Conservation (phyloP, 2,797 vertebrate genomes). For the Takifugu ocellatus region DNA sequence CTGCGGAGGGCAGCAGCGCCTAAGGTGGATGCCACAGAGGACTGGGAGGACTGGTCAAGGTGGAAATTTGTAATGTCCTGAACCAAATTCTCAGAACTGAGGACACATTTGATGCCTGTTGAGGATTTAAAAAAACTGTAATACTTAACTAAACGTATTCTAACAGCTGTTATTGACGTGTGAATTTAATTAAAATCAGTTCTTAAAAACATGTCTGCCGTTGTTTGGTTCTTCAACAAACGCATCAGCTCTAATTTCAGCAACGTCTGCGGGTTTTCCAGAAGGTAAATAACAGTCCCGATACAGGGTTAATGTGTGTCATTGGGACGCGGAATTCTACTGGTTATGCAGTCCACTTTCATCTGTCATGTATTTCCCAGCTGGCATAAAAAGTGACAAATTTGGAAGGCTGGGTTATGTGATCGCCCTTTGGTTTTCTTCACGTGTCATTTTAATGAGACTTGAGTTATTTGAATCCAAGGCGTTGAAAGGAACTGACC, state of each 20-base stretch:
- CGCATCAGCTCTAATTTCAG: no score
- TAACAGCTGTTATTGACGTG: constrained; percentile 82
- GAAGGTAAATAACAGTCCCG: background rate
- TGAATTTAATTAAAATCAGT: constrained; percentile 82
- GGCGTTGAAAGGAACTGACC: no score
- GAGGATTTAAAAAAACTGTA: constrained; percentile 69
- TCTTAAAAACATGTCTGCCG: constrained; percentile 66
- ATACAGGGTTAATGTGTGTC: no score
- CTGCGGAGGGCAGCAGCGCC: constrained; percentile 46
- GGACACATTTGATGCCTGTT: constrained; percentile 70
- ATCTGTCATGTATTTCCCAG: no score
- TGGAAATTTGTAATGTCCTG: constrained; percentile 58
- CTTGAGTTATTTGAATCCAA: no score
- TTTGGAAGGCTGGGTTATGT: no score
- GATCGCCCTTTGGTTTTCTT: no score
- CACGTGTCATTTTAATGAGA: no score
- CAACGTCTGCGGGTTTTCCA: background rate
- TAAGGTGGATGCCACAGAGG: constrained; percentile 50
- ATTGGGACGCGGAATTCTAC: no score
- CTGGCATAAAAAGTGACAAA: no score
- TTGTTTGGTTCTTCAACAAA: constrained; percentile 37
- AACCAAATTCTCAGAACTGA: constrained; percentile 64
- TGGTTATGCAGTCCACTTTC: no score
- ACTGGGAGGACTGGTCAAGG: constrained; percentile 45
- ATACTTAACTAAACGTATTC: constrained; percentile 75